Conservation (phyloP, 1,140 invertebrate species). For the Polypedilum pembai region DNA sequence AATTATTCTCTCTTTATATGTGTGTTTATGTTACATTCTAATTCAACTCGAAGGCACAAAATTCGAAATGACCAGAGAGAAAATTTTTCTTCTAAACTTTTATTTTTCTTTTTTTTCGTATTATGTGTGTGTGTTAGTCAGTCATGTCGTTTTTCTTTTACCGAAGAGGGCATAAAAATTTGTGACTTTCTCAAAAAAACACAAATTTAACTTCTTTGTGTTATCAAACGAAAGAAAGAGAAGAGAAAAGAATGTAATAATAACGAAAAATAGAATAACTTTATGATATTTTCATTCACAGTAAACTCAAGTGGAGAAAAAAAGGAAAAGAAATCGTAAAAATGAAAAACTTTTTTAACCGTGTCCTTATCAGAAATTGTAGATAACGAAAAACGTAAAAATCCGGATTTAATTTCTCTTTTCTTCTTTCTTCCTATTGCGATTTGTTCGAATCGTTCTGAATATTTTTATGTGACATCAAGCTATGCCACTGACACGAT, state of each 20-base stretch:
- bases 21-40: neutral
- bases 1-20: neutral
- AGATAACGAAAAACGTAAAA: neutral
- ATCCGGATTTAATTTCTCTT: constrained; percentile 1
- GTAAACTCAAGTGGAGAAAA: neutral
- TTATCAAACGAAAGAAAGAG: neutral
- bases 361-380: neutral
- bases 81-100: neutral
- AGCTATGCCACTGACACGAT: neutral
- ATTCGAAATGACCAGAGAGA: neutral
- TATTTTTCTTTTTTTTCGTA: neutral
- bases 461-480: neutral
- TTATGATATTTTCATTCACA: neutral
- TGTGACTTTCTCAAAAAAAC: neutral
- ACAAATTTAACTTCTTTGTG: neutral
- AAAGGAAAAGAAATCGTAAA: no score
- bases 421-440: neutral
- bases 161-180: neutral
- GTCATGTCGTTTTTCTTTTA: no score
- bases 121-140: neutral
- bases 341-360: neutral
- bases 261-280: constrained; percentile 5
- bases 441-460: neutral
- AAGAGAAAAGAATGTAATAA: neutral
- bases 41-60: neutral